Conservation (phyloP, 2,113 vertebrate genomes). For the Fregata magnificens region DNA sequence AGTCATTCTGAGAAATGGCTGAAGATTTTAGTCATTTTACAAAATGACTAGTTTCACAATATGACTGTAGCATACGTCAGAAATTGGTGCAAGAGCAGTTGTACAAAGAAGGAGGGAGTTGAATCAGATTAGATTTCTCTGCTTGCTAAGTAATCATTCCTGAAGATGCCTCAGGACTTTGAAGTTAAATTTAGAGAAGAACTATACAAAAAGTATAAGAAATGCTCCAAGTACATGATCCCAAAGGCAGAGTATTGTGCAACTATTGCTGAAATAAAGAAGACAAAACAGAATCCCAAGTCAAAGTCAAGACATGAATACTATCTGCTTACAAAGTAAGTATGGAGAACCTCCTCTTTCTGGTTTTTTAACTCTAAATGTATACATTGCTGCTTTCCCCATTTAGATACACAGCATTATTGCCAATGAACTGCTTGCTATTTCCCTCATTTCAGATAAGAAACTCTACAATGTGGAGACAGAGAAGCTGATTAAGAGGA, state of each 20-base stretch:
- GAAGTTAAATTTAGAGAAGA: neutral
- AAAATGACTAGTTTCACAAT: neutral
- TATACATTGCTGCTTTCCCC: neutral
- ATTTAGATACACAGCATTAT: neutral
- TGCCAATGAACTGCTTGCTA: neutral
- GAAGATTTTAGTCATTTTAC: neutral
- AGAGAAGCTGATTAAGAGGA: neutral
- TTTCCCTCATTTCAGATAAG: neutral
- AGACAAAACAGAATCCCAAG: neutral
- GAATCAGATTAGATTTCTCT: neutral
- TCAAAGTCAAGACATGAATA: neutral
- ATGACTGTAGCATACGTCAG: neutral
- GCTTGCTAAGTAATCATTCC: neutral
- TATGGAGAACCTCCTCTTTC: neutral
- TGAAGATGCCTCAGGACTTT: neutral
- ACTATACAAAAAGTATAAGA: neutral
- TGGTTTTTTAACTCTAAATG: neutral
- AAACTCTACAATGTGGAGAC: neutral
- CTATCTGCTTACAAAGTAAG: neutral
- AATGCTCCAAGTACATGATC: neutral
- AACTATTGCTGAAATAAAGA: neutral
- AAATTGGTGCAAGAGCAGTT: neutral
- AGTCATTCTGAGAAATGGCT: neutral
- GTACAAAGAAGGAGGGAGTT: neutral
- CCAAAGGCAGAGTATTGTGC: neutral